phyloP scores from a whole-genome alignment of 2,113 vertebrate species.

The Elachura formosa region DNA sequence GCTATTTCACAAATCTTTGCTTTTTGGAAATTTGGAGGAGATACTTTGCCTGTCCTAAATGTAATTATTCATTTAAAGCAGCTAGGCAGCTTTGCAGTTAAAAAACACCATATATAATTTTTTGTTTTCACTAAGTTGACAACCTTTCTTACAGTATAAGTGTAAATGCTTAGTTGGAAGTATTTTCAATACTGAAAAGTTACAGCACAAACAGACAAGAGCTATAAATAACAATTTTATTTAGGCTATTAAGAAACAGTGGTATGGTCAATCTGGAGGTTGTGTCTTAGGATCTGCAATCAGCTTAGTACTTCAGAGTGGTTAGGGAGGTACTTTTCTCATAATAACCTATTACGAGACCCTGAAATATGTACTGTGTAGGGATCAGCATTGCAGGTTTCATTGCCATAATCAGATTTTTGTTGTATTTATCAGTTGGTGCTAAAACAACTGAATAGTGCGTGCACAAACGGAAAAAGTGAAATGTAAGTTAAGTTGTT shows the following conservation, averaged over 20 bases:
- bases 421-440: neutral
- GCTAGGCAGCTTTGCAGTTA: neutral
- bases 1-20: neutral
- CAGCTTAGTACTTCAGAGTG: neutral
- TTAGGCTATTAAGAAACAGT: neutral
- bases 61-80: neutral
- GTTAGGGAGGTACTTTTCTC: neutral
- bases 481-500: neutral
- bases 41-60: neutral
- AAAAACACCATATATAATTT: neutral
- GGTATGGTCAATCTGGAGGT: neutral
- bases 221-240: neutral
- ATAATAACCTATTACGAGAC: rapidly evolving
- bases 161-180: neutral
- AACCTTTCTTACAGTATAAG: rapidly evolving
- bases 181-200: neutral
- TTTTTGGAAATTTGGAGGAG: neutral
- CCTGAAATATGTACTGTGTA: neutral
- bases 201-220: neutral
- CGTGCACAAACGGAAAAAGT: neutral
- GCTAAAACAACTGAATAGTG: neutral
- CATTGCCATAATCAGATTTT: neutral
- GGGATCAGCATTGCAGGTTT: neutral
- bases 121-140: neutral
- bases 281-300: neutral